Evolutionary conservation across 2,797 vertebrate genomes (phyloP).

Genomic region (Tympanoctomys barrerae): DNA sequence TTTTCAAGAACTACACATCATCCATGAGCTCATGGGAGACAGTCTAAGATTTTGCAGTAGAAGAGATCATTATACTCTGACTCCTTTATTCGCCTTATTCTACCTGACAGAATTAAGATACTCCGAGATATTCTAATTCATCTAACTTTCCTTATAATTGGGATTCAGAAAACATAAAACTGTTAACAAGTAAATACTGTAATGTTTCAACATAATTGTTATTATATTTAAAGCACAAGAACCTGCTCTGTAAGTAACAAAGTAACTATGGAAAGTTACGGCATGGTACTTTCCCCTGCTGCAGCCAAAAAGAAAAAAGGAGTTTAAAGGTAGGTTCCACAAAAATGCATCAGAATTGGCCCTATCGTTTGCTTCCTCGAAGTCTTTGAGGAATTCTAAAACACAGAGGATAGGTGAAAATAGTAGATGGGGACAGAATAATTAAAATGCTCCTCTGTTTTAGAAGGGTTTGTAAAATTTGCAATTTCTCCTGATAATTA

Average conservation of each 20-base stretch:
- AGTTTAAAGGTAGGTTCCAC: slow-evolving; percentile 51
- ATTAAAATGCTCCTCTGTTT: neutral
- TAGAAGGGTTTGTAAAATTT: slow-evolving; percentile 22
- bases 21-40: neutral
- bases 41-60: slow-evolving; percentile 5
- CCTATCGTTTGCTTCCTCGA: neutral
- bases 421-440: neutral
- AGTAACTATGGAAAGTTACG: slow-evolving; percentile 65
- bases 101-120: slow-evolving; percentile 25
- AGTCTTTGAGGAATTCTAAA: neutral
- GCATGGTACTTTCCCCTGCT: neutral
- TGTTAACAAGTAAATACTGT: slow-evolving; percentile 60
- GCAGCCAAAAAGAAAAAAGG: neutral
- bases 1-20: fast-evolving
- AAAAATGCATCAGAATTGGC: slow-evolving; percentile 47
- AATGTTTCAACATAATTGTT: slow-evolving; percentile 56
- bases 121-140: neutral
- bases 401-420: neutral
- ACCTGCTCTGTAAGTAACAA: slow-evolving; percentile 61
- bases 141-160: slow-evolving; percentile 50
- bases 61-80: slow-evolving; percentile 34
- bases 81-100: slow-evolving; percentile 57
- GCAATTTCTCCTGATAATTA: neutral
- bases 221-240: slow-evolving; percentile 70
- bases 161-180: slow-evolving; percentile 64